phyloP scores from a whole-genome alignment of 2,888 invertebrate species.

The Fragum whitleyi region DNA sequence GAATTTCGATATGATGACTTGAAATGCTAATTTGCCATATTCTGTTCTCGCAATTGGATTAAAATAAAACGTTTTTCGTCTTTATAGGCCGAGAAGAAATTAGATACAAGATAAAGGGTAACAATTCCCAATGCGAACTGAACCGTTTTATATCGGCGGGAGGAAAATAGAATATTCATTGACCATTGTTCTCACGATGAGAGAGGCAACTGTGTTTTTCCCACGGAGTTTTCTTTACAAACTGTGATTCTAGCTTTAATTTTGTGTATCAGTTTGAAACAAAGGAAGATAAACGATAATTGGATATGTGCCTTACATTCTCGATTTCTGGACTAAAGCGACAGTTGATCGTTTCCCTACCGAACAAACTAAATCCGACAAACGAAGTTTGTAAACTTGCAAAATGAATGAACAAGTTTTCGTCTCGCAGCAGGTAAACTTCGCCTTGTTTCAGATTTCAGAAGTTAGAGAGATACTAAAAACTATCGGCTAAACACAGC shows the following conservation, averaged over 20 bases:
- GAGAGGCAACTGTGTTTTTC: conserved; percentile 83
- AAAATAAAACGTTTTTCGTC: no score
- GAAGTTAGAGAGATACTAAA: not conserved
- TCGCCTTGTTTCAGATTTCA: conserved; percentile 19
- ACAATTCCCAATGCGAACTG: no score
- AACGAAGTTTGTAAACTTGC: conserved; percentile 62
- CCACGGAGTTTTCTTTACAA: conserved; percentile 82
- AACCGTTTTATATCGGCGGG: conserved; percentile 37
- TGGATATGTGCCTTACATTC: conserved; percentile 24
- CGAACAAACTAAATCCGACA: conserved; percentile 17
- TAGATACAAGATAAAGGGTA: no score
- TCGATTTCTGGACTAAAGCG: conserved; percentile 5
- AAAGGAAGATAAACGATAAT: conserved; percentile 26
- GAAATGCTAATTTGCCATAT: no score
- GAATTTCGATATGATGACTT: no score
- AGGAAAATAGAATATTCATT: conserved; percentile 72
- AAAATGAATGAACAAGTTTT: conserved; percentile 78
- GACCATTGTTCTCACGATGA: conserved; percentile 84
- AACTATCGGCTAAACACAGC: conserved; percentile 19
- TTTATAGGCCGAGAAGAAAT: no score
- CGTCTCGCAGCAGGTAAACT: conserved; percentile 77
- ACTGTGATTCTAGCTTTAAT: conserved; percentile 48
- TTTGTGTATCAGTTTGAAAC: conserved; percentile 45
- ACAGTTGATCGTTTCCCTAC: not conserved
- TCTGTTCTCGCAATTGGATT: no score